Percentiles rank a stretch among this genome's conserved stretches.
These are phyloP conservation scores for Archips xylosteana DNA, from an alignment of 2,888 invertebrate genomes.

Conservation along the genomic window DNA sequence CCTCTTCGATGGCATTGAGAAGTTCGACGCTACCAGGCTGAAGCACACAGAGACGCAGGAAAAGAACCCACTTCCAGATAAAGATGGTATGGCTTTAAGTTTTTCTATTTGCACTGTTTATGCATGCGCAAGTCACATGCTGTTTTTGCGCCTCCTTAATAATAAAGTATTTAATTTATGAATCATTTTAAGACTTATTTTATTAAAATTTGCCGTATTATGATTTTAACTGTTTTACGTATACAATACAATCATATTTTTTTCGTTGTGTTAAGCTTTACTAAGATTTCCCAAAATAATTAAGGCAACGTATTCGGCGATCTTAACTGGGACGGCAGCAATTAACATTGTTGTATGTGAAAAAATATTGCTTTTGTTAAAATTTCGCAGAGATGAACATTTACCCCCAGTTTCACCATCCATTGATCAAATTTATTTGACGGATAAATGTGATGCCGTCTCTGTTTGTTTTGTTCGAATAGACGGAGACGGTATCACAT, in stretches of 20 bases:
- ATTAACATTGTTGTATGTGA: too few species aligned
- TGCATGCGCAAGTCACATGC: slow-evolving; percentile 36
- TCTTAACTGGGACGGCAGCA: too few species aligned
- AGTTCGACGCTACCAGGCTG: slow-evolving; percentile 92
- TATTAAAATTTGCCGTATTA: background rate
- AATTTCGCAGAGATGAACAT: too few species aligned
- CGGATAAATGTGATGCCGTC: too few species aligned
- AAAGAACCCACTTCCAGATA: slow-evolving; percentile 97
- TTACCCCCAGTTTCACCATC: too few species aligned
- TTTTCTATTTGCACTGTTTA: slow-evolving; percentile 21
- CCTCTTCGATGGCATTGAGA: slow-evolving; percentile 93
- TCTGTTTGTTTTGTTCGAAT: too few species aligned
- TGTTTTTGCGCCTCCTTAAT: slow-evolving; percentile 14
- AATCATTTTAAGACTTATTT: background rate
- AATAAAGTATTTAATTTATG: background rate
- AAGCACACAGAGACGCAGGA: slow-evolving; percentile 97
- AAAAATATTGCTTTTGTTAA: too few species aligned
- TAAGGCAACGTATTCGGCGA: background rate
- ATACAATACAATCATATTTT: background rate
- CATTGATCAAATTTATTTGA: too few species aligned
- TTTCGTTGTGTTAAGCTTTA: background rate
- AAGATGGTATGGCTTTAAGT: slow-evolving; percentile 89
- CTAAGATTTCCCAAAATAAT: background rate
- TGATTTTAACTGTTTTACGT: background rate
- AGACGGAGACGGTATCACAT: too few species aligned